Evolutionary conservation across 2,797 vertebrate genomes (phyloP).

Genomic region (Semotilus atromaculatus): DNA sequence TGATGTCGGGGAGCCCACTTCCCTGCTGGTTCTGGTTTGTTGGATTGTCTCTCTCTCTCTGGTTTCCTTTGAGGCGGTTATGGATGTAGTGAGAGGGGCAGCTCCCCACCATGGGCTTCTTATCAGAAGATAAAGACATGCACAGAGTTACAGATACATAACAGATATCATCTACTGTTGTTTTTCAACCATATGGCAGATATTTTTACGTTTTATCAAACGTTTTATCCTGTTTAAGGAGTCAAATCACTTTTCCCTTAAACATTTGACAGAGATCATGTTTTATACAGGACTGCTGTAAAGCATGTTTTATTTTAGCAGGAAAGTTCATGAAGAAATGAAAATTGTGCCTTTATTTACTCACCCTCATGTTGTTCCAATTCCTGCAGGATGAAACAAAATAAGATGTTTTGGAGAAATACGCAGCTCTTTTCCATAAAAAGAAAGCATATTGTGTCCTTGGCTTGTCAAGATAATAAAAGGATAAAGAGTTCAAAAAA

Average conservation of each 20-base stretch:
- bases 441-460: background rate
- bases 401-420: constrained; percentile 1
- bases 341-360: background rate
- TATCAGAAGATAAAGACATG: background rate
- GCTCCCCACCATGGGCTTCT: background rate
- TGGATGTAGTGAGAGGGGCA: background rate
- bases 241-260: background rate
- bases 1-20: background rate
- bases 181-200: background rate
- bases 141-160: background rate
- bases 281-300: background rate
- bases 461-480: background rate
- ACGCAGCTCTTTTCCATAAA: background rate
- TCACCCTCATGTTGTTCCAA: background rate
- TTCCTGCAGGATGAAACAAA: background rate
- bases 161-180: background rate
- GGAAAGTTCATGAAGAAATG: background rate
- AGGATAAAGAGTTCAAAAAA: background rate
- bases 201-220: background rate
- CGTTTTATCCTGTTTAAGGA: background rate
- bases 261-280: background rate
- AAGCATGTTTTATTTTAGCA: background rate
- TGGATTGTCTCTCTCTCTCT: background rate
- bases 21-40: constrained; percentile 16
- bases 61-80: constrained; percentile 12